Evolutionary conservation across 1,140 invertebrate species (phyloP).

Genomic region (Eriosoma lanigerum): DNA sequence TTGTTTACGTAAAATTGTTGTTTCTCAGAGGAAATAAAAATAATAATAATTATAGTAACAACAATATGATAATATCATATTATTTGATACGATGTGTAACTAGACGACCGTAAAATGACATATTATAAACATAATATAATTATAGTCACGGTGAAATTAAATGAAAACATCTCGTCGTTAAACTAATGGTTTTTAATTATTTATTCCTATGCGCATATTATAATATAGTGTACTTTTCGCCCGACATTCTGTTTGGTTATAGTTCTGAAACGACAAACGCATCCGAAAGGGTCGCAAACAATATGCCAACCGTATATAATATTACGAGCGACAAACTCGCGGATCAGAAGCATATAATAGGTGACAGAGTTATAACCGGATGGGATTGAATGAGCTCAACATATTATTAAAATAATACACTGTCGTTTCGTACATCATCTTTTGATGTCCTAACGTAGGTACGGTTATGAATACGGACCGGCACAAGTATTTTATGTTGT

Average conservation of each 20-base stretch:
- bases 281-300: not conserved
- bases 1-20: not conserved
- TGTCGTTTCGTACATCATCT: not conserved
- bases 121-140: not conserved
- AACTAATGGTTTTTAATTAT: constrained; percentile 5
- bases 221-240: too few relatives aligned
- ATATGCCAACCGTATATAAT: too few relatives aligned
- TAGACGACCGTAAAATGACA: not conserved
- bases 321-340: not conserved
- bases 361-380: not conserved
- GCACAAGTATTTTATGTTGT: too few relatives aligned
- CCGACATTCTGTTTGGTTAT: not conserved
- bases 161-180: constrained; percentile 7
- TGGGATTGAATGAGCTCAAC: not conserved
- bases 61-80: not conserved
- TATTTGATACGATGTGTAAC: not conserved
- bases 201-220: not conserved
- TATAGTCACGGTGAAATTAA: not conserved
- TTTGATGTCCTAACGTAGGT: too few relatives aligned
- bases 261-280: not conserved
- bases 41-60: too few relatives aligned
- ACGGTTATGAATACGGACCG: too few relatives aligned
- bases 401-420: not conserved
- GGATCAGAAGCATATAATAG: too few relatives aligned
- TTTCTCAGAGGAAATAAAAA: not conserved